These are phyloP conservation scores for Tarsius wallacei DNA, from an alignment of 2,797 vertebrate genomes.

Conservation along the genomic window DNA sequence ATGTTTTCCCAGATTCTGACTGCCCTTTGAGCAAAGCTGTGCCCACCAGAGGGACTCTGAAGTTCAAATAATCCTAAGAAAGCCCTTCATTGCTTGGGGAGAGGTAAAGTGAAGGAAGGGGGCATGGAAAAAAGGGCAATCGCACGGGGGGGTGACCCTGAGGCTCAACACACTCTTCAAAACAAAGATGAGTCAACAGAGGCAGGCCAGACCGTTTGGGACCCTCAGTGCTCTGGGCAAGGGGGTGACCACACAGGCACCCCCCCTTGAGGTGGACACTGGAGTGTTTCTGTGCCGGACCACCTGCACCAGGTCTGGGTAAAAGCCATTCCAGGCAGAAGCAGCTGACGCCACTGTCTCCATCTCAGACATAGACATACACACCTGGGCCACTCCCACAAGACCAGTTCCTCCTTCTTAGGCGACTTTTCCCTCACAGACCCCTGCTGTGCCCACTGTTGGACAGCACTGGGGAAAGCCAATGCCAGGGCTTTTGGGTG, in stretches of 20 bases:
- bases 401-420: background rate
- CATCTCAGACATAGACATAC: background rate
- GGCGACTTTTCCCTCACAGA: background rate
- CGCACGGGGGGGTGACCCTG: background rate
- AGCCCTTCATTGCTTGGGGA: background rate
- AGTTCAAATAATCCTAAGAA: background rate
- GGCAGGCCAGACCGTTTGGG: background rate
- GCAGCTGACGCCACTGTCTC: background rate
- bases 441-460: background rate
- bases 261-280: background rate
- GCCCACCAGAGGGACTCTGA: background rate
- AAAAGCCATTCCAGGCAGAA: background rate
- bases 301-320: background rate
- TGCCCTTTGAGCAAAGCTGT: background rate
- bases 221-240: rapidly evolving
- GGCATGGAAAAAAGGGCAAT: background rate
- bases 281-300: background rate
- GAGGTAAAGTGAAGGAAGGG: no score
- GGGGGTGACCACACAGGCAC: background rate
- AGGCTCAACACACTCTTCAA: background rate
- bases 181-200: background rate
- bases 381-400: background rate
- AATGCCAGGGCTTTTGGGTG: background rate
- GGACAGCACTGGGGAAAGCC: background rate
- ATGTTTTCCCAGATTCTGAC: background rate